Percentiles rank a stretch among this genome's conserved stretches.
Evolutionary conservation across 2,797 vertebrate species (phyloP).

Genomic region (Sebastes steindachneri): DNA sequence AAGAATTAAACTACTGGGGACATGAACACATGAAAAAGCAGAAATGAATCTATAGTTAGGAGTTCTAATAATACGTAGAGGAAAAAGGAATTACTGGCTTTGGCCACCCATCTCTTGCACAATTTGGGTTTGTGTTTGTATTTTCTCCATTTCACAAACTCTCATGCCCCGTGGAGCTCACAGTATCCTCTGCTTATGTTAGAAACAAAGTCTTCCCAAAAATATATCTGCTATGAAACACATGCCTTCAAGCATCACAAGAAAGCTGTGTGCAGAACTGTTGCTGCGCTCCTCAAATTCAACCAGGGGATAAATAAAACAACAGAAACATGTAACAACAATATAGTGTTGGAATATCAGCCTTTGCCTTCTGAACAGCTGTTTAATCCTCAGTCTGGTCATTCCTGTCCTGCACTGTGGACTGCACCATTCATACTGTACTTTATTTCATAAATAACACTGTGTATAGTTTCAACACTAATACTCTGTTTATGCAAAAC

Average conservation of each 20-base stretch:
- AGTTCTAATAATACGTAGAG: neutral
- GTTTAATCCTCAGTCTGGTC: neutral
- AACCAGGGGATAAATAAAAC: neutral
- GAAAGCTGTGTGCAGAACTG: neutral
- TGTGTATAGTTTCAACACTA: neutral
- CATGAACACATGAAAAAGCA: neutral
- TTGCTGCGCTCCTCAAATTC: neutral
- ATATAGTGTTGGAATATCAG: neutral
- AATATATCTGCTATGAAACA: neutral
- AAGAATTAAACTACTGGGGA: neutral
- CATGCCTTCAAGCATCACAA: neutral
- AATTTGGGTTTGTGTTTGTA: neutral
- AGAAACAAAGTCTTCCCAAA: neutral
- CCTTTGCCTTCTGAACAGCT: neutral
- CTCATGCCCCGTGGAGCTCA: neutral
- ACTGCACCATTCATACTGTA: neutral
- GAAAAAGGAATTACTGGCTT: neutral
- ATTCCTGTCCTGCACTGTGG: neutral
- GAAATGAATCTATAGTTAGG: constrained; percentile 7
- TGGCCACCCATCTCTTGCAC: neutral
- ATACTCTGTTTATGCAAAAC: neutral
- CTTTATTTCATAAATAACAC: neutral
- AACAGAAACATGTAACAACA: neutral
- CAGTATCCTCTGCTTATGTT: neutral
- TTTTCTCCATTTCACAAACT: neutral